These are phyloP conservation scores for Protophormia terraenovae DNA, from an alignment of 2,888 invertebrate species.

Conservation along the genomic window DNA sequence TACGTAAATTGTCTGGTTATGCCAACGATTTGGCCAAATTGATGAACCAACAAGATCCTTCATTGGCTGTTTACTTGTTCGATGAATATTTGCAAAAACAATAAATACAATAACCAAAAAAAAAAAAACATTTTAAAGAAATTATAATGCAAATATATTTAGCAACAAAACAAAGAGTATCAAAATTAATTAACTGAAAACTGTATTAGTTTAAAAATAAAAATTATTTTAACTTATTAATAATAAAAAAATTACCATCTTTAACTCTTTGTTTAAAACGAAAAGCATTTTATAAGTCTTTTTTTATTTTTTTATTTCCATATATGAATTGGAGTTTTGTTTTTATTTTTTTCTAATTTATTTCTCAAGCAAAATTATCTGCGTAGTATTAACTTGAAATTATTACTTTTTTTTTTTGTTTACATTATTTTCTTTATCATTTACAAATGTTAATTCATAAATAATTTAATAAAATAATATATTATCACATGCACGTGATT, in stretches of 20 bases:
- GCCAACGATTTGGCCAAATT: constrained; percentile 87
- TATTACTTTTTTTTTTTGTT: constrained; percentile 12
- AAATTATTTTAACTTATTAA: neutral
- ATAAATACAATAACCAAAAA: constrained; percentile 70
- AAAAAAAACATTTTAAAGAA: neutral
- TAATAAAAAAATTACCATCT: constrained; percentile 10
- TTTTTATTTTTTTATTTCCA: constrained; percentile 20
- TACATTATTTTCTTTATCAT: constrained; percentile 21
- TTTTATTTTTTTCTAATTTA: constrained; percentile 18
- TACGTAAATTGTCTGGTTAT: constrained; percentile 88
- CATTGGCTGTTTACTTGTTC: constrained; percentile 87
- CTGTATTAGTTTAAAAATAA: neutral
- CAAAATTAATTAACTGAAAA: neutral
- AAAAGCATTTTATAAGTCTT: too few relatives aligned
- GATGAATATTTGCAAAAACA: constrained; percentile 84
- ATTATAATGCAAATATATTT: neutral
- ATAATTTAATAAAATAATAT: constrained; percentile 14
- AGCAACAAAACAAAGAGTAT: constrained; percentile 30
- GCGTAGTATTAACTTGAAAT: constrained; percentile 52
- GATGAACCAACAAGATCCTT: constrained; percentile 83
- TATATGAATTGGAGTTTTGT: constrained; percentile 9
- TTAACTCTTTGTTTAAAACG: constrained; percentile 34
- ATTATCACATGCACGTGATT: constrained; percentile 13
- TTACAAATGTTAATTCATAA: constrained; percentile 11
- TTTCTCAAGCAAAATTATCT: constrained; percentile 32